Conservation (phyloP, 1,140 invertebrate genomes). For the Aphis gossypii region DNA sequence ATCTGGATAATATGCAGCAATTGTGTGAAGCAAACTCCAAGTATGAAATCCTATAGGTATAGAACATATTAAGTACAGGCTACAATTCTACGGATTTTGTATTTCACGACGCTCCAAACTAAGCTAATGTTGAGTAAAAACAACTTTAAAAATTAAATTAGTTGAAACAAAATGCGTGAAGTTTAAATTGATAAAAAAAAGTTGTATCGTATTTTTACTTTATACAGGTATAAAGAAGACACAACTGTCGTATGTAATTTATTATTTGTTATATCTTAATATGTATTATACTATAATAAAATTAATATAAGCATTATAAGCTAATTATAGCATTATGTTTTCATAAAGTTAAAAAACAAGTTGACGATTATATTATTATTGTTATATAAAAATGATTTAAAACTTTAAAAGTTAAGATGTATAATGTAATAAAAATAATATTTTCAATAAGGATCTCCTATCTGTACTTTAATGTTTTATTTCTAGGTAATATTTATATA, state of each 20-base stretch:
- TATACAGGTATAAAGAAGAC: too few species aligned
- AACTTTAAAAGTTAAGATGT: too few species aligned
- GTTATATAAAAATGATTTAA: too few species aligned
- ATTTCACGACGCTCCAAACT: background rate
- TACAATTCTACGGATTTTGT: background rate
- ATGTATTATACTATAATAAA: background rate
- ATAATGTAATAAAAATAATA: too few species aligned
- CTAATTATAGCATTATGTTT: too few species aligned
- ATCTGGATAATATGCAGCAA: conserved; percentile 94
- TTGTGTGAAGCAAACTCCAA: conserved; percentile 96
- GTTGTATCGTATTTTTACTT: too few species aligned
- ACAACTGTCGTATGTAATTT: background rate
- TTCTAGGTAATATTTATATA: too few species aligned
- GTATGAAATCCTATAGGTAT: conserved; percentile 72
- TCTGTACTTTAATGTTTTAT: too few species aligned
- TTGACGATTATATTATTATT: too few species aligned
- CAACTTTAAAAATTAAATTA: background rate
- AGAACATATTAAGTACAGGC: background rate
- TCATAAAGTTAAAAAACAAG: too few species aligned
- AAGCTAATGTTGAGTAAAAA: background rate
- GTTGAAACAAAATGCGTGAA: background rate
- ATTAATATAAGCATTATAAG: background rate
- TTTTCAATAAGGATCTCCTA: too few species aligned
- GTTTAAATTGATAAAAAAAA: background rate
- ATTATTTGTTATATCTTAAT: background rate